Percentiles rank a stretch among this genome's conserved stretches.
Evolutionary conservation across 2,797 vertebrate genomes (phyloP).

Genomic region (Sebastolobus altivelis): DNA sequence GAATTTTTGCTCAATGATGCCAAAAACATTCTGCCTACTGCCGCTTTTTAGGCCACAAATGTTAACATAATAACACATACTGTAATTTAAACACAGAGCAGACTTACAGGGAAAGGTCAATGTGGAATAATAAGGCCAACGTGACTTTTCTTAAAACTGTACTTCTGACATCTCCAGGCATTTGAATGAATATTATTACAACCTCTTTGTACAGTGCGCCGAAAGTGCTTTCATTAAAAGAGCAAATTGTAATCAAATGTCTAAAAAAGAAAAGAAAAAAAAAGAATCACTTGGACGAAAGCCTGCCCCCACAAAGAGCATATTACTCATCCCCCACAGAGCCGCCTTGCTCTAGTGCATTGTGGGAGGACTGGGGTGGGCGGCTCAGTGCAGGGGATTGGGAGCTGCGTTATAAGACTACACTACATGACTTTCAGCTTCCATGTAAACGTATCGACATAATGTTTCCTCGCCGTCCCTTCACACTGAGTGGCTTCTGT

Average conservation of each 20-base stretch:
- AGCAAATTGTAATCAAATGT: slow-evolving; percentile 54
- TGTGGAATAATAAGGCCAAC: slow-evolving; percentile 31
- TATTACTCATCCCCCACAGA: slow-evolving; percentile 76
- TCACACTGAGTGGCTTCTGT: slow-evolving; percentile 38
- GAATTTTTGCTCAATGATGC: too few relatives aligned
- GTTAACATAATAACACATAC: slow-evolving; percentile 26
- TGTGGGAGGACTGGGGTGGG: slow-evolving; percentile 77
- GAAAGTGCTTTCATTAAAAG: slow-evolving; percentile 44
- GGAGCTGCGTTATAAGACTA: slow-evolving; percentile 48
- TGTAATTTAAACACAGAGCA: slow-evolving; percentile 48
- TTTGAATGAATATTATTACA: slow-evolving; percentile 43
- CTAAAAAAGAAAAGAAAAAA: slow-evolving; percentile 36
- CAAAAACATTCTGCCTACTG: too few relatives aligned
- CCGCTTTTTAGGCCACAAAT: slow-evolving; percentile 17
- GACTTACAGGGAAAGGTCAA: slow-evolving; percentile 64
- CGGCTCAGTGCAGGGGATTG: slow-evolving; percentile 59
- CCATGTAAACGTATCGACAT: slow-evolving; percentile 42
- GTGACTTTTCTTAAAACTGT: slow-evolving; percentile 46
- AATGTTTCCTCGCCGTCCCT: slow-evolving; percentile 45
- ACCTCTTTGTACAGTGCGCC: slow-evolving; percentile 27
- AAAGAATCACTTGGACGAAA: slow-evolving; percentile 52
- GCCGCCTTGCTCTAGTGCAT: slow-evolving; percentile 64
- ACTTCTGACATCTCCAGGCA: slow-evolving; percentile 58
- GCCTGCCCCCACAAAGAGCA: slow-evolving; percentile 66
- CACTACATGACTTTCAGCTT: slow-evolving; percentile 48